phyloP scores from a whole-genome alignment of 2,888 invertebrate genomes.

The Nomada ferruginata region DNA sequence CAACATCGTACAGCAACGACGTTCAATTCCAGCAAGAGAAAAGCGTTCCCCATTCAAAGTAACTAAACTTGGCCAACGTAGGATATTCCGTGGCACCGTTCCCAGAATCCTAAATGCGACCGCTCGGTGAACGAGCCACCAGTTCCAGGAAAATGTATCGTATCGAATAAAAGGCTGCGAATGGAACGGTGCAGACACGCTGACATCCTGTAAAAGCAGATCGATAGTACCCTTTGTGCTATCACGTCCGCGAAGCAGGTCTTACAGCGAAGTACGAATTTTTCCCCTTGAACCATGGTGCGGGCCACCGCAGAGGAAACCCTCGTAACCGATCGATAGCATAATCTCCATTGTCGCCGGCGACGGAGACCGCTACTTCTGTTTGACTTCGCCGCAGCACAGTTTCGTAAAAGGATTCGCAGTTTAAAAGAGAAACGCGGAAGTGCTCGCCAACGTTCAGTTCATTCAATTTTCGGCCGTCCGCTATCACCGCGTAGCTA shows the following conservation, averaged over 20 bases:
- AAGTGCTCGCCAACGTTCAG: constrained; percentile 5
- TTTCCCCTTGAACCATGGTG: not conserved
- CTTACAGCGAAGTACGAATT: constrained; percentile 3
- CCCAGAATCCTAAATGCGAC: constrained; percentile 7
- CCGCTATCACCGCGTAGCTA: constrained; percentile 8
- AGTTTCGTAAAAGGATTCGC: not conserved
- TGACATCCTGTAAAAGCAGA: constrained; percentile 27
- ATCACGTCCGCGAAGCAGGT: not conserved
- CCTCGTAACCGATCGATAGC: constrained; percentile 37
- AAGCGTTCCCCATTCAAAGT: not conserved
- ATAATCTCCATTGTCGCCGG: constrained; percentile 32
- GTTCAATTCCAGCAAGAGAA: not conserved
- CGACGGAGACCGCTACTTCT: constrained; percentile 20
- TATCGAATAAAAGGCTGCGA: not conserved
- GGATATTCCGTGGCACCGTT: not conserved
- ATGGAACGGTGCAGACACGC: constrained; percentile 4
- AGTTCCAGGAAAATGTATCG: constrained; percentile 4
- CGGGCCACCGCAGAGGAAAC: not conserved
- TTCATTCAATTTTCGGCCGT: constrained; percentile 43
- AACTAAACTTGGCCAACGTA: not conserved
- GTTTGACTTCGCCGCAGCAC: constrained; percentile 29
- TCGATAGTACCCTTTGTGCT: constrained; percentile 26
- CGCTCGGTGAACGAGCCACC: not conserved
- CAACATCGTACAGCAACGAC: not conserved
- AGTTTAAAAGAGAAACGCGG: not conserved